Percentiles rank a stretch among this genome's conserved stretches.
Conservation (phyloP, 2,888 invertebrate genomes). For the Miltochrista miniata region DNA sequence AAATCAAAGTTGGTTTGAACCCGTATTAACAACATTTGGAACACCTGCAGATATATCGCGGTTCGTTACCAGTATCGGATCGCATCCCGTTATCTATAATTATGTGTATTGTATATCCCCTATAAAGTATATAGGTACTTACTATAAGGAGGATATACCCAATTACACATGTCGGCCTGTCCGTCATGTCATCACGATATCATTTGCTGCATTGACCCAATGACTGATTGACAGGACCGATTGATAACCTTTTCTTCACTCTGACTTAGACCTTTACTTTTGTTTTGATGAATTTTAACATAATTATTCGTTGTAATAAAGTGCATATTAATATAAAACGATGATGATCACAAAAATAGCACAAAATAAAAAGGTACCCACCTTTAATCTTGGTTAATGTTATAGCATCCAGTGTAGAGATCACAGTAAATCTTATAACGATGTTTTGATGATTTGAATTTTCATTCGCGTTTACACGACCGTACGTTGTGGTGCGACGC, state of each 20-base stretch:
- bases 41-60: too few relatives aligned
- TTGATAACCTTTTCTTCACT: constrained; percentile 2
- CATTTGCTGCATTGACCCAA: constrained; percentile 1
- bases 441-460: constrained; percentile 14
- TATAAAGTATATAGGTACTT: too few relatives aligned
- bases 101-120: too few relatives aligned
- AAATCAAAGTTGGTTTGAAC: too few relatives aligned
- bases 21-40: too few relatives aligned
- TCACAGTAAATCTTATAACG: constrained; percentile 6
- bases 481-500: constrained; percentile 22
- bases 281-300: neutral
- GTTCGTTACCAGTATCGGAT: too few relatives aligned
- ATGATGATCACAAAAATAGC: too few relatives aligned
- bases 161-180: too few relatives aligned
- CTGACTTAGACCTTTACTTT: neutral
- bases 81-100: too few relatives aligned
- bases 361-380: constrained; percentile 11
- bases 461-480: constrained; percentile 16
- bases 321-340: too few relatives aligned
- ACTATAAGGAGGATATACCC: too few relatives aligned
- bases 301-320: neutral
- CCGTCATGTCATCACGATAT: too few relatives aligned
- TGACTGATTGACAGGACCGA: neutral
- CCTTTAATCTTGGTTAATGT: constrained; percentile 25
- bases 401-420: constrained; percentile 19